phyloP scores from a whole-genome alignment of 2,888 invertebrate genomes.

The Volucella bombylans region DNA sequence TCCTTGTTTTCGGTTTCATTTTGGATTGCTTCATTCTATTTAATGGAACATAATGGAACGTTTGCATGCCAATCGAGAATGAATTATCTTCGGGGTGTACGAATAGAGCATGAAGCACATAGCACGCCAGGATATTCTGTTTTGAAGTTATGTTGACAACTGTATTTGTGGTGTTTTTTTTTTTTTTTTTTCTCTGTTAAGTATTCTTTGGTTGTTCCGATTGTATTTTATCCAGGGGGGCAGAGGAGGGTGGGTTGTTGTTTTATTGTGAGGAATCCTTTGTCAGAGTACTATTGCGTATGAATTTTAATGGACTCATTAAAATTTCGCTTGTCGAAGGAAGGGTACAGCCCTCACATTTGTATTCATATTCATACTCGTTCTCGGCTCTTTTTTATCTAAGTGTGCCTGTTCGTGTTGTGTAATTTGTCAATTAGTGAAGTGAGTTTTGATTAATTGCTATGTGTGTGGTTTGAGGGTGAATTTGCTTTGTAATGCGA shows the following conservation, averaged over 20 bases:
- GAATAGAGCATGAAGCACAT: not conserved
- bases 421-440: constrained; percentile 54
- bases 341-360: not conserved
- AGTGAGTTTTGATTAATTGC: constrained; percentile 40
- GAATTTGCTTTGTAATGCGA: not conserved
- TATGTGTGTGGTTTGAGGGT: not conserved
- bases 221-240: no score
- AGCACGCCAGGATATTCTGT: constrained; percentile 17
- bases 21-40: constrained; percentile 22
- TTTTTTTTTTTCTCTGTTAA: not conserved
- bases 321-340: constrained; percentile 10
- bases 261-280: not conserved
- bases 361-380: no score
- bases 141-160: constrained; percentile 41
- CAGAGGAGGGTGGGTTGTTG: not conserved
- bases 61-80: constrained; percentile 54
- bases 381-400: no score
- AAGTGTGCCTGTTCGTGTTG: constrained; percentile 1
- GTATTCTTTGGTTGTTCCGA: not conserved
- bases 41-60: constrained; percentile 40
- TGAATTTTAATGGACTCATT: constrained; percentile 43
- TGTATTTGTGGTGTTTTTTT: constrained; percentile 20
- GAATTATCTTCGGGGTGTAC: constrained; percentile 42
- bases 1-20: constrained; percentile 19
- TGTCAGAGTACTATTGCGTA: constrained; percentile 12